A percentile compares a stretch with the other conserved stretches of the same genome.
Conservation (phyloP, 2,888 invertebrate genomes). For the Calameuta pallipes region DNA sequence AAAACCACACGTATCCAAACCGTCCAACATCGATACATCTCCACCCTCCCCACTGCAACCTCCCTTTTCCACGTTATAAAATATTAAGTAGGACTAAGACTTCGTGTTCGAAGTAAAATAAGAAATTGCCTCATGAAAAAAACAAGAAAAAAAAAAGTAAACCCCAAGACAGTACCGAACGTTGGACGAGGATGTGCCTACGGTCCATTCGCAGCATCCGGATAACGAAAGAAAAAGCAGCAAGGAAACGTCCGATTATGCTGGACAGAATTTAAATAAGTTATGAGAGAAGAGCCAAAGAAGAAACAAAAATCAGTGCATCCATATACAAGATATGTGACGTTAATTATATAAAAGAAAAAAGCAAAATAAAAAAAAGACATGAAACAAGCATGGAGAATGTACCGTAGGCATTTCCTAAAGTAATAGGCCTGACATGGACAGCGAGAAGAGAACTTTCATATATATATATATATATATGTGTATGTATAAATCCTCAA, state of each 20-base stretch:
- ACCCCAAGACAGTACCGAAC: background rate
- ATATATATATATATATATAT: background rate
- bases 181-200: background rate
- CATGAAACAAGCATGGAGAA: conserved; percentile 16
- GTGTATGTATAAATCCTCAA: background rate
- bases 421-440: background rate
- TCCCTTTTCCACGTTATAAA: background rate
- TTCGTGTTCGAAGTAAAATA: background rate
- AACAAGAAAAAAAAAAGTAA: background rate
- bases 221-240: background rate
- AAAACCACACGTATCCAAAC: background rate
- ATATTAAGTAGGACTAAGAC: background rate
- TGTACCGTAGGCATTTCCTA: background rate
- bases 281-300: background rate
- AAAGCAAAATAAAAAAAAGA: conserved; percentile 15
- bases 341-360: background rate
- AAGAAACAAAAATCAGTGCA: background rate
- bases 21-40: background rate
- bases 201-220: background rate
- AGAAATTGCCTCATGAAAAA: background rate
- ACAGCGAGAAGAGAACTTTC: background rate
- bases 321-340: background rate
- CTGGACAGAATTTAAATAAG: background rate
- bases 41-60: background rate
- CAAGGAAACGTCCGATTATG: background rate